These are phyloP conservation scores for Atractosteus spatula DNA, from an alignment of 2,113 vertebrate genomes.

Conservation along the genomic window DNA sequence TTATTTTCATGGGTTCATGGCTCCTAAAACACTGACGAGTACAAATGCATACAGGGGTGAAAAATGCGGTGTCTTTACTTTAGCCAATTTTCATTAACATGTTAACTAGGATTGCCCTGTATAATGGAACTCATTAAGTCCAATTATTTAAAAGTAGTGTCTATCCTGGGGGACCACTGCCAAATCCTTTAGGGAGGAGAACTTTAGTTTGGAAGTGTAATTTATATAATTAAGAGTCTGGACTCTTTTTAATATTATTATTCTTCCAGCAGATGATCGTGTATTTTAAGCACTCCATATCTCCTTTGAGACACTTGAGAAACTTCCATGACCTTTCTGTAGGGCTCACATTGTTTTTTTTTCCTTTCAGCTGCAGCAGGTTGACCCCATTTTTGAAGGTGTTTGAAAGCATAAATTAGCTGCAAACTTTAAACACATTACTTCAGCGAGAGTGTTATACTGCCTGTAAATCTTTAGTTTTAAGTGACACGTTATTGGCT, in stretches of 20 bases:
- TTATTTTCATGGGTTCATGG: background rate
- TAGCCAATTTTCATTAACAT: constrained; percentile 28
- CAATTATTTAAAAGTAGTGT: constrained; percentile 40
- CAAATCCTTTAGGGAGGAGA: constrained; percentile 35
- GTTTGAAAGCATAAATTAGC: constrained; percentile 6
- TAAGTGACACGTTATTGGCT: background rate
- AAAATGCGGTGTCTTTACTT: constrained; percentile 29
- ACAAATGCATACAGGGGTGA: constrained; percentile 21
- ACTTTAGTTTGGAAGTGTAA: constrained; percentile 45
- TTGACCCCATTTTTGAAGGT: constrained; percentile 5
- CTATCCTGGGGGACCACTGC: constrained; percentile 35
- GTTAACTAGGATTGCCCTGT: constrained; percentile 27
- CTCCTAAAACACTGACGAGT: background rate
- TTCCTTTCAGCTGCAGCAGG: background rate
- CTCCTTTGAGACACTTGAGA: constrained; percentile 32
- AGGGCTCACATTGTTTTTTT: background rate
- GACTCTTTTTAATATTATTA: constrained; percentile 16
- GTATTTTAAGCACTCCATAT: constrained; percentile 31
- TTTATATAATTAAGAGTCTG: constrained; percentile 51
- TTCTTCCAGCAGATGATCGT: constrained; percentile 38
- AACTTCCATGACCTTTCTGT: constrained; percentile 35
- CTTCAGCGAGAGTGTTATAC: constrained; percentile 6
- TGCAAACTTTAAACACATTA: constrained; percentile 10
- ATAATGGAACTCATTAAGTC: constrained; percentile 41
- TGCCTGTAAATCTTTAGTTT: background rate